phyloP scores from a whole-genome alignment of 2,797 vertebrate species.

The Dendrocincla fuliginosa region DNA sequence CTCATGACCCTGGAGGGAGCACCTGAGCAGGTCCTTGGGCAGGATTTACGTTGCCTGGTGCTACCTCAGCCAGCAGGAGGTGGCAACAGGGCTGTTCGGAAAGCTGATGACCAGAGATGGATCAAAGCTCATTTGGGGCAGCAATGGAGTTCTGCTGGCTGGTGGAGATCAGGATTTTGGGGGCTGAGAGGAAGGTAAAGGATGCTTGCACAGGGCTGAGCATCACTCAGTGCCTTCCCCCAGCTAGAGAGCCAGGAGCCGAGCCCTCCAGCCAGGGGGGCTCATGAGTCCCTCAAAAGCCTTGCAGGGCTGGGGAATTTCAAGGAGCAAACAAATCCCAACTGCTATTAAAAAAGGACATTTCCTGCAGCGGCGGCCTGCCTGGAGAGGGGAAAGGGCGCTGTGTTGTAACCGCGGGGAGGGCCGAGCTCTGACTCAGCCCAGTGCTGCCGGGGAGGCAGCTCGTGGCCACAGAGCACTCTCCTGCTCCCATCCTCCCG shows the following conservation, averaged over 20 bases:
- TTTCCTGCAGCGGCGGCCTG: conserved; percentile 46
- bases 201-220: accelerated
- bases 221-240: neutral
- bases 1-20: accelerated
- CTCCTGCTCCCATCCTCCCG: neutral
- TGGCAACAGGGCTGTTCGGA: neutral
- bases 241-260: neutral
- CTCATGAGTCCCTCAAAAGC: neutral
- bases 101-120: neutral
- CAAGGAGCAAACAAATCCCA: conserved; percentile 64
- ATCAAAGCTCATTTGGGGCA: neutral
- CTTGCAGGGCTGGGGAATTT: neutral
- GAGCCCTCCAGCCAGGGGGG: neutral
- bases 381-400: conserved; percentile 67
- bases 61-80: neutral
- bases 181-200: neutral
- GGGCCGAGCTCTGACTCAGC: conserved; percentile 54
- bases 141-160: neutral
- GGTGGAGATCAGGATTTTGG: neutral
- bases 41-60: neutral
- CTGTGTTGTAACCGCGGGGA: conserved; percentile 61
- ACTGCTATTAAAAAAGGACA: conserved; percentile 54
- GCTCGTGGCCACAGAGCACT: neutral
- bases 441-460: neutral
- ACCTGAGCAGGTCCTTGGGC: neutral